Evolutionary conservation across 92 coral and sea anemone genomes (phyloP).

Genomic region (Blastomussa wellsi): DNA sequence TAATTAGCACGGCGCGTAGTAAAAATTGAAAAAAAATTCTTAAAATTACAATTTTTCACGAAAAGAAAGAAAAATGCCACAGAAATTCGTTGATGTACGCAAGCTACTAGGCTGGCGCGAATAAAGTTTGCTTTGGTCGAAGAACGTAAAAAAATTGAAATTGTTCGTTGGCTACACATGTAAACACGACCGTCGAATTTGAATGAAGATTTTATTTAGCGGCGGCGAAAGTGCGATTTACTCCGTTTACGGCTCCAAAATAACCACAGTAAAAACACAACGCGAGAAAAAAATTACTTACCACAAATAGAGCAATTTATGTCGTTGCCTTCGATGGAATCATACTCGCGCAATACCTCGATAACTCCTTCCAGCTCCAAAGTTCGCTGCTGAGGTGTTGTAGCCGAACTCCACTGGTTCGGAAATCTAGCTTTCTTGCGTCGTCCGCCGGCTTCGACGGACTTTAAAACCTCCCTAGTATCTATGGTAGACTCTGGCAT

Average conservation of each 20-base stretch:
- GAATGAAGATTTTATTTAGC: conserved; percentile 49
- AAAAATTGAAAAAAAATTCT: conserved; percentile 64
- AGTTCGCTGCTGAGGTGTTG: conserved; percentile 80
- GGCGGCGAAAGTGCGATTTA: conserved; percentile 16
- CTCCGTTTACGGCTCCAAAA: conserved; percentile 22
- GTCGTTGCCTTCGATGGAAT: conserved; percentile 90
- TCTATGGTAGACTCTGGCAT: conserved; percentile 85
- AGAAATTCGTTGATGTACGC: neutral
- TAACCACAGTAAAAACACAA: conserved; percentile 1
- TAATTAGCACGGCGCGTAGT: conserved; percentile 50
- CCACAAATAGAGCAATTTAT: conserved; percentile 99
- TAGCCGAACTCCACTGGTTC: conserved; percentile 68
- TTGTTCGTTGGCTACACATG: conserved; percentile 15
- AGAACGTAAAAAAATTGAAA: conserved; percentile 20
- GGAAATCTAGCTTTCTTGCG: conserved; percentile 89
- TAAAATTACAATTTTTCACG: conserved; percentile 49
- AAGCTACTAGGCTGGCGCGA: neutral
- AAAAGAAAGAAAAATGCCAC: conserved; percentile 15
- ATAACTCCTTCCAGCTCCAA: conserved; percentile 95
- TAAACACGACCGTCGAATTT: conserved; percentile 38
- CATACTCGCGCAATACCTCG: conserved; percentile 96
- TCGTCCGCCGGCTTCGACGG: conserved; percentile 66
- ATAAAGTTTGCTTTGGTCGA: neutral
- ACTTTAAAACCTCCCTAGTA: conserved; percentile 67
- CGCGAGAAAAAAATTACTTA: conserved; percentile 48